Base-by-base conservation (phyloP, 2,797 vertebrate genomes). In the Bradypus variegatus region DNA sequence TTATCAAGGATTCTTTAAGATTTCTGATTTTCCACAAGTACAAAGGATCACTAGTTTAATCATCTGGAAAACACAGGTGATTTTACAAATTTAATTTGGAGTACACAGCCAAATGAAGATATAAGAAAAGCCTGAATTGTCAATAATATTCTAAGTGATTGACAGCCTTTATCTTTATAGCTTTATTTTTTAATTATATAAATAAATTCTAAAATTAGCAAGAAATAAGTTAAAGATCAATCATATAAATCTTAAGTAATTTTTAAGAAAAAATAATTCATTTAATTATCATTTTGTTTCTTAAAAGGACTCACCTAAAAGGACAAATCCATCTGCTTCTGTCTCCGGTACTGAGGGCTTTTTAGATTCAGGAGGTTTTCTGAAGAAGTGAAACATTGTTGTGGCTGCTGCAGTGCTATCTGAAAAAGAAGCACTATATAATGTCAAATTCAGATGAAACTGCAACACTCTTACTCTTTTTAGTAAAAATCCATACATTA, bases 311-410 rank as follows among this genome's bases (percentile, higher is more conserved):
- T 98, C 95, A 99, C 99, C 99, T 87, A 99, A 91, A 75, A 99
- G 96, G 91, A 99, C 98, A 96, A 99, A 99, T 80, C 98, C 99
- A 96, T 99, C 99, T 13, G 96, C 95, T 96, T 99, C 99, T 94
- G 96, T 98, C 58, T 99, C 99, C 1, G 97, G 38, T 9, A 95
- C 77, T 0, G 98, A 93, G 90, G 97, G 98, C 94, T 99, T 99
- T 14, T 98, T 98, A 9, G 97, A 90, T 86, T 99, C 98, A 2
- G 96, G 97, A 53, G 85, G 96, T 96, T 99, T 99, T 76, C 98
- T 97, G 72, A 99, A 98, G 92, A 99, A 98, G 93, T 91, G 98
- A 41, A 99, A 98, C 99, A 99, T 99, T 76, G 93, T 95, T 38
- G 94, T 76, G 60, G 45, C 64, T 69, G 31, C 69, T 18, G 8